Conservation (phyloP, 1,140 invertebrate genomes). For the Scylla paramamosain region DNA sequence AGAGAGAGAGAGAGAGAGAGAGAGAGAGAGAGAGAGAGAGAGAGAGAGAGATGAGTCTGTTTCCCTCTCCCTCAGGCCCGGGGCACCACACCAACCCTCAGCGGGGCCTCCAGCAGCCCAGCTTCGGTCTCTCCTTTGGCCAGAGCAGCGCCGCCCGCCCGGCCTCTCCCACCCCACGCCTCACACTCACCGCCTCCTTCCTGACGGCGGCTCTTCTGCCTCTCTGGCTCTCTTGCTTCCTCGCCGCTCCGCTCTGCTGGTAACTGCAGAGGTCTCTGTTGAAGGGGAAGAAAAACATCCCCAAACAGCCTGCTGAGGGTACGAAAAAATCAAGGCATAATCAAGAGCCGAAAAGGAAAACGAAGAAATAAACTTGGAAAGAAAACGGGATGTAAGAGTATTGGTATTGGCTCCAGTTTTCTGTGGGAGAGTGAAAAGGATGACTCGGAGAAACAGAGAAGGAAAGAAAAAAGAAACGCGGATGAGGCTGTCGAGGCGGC, state of each 20-base stretch:
- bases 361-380: too few species aligned
- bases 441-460: too few species aligned
- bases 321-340: too few species aligned
- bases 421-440: too few species aligned
- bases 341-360: too few species aligned
- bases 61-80: not conserved
- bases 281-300: too few species aligned
- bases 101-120: conserved; percentile 29
- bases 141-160: not conserved
- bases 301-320: too few species aligned
- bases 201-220: not conserved
- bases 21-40: not conserved
- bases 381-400: too few species aligned
- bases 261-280: not conserved
- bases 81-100: conserved; percentile 30
- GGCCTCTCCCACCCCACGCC: not conserved
- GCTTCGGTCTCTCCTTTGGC: conserved; percentile 11
- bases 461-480: not conserved
- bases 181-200: not conserved
- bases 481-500: not conserved
- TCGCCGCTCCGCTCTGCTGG: not conserved
- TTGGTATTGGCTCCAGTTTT: too few species aligned
- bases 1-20: too few species aligned
- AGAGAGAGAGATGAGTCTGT: not conserved
- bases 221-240: not conserved